Evolutionary conservation across 23 tunicate species (phyloP), one percentile per base, ranked within the genome.

Genomic region (Diplosoma virens): DNA sequence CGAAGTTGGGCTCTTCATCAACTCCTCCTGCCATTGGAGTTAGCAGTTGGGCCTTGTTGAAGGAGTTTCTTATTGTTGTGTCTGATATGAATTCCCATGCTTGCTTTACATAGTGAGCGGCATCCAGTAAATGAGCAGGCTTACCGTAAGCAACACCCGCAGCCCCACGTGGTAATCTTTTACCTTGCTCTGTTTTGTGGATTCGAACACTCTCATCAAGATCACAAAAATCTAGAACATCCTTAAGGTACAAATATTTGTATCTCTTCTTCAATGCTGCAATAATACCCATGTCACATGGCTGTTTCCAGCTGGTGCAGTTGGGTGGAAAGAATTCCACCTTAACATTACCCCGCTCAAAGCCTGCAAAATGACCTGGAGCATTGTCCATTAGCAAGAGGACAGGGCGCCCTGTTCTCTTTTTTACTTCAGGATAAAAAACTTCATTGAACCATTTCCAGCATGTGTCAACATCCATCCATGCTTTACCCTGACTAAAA

Each of bases 61-160:
- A n/a, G n/a, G 76, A 37, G 59, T 70, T 70, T 41, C 66, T 50
- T 73, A 55, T 24, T 29, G 79, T 25, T 35, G 79, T 33, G 27
- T 73, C 66, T 35, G 79, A 73, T 73, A 55, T 73, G 24, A 53
- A 50, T 23, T 73, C 71, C 71, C 54, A 68, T 68, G 75, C 54
- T 35, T 68, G 54, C 75, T 68, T 68, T 68, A 68, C 75, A 68
- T 68, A 73, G 34, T 73, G 79, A 73, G 79, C 79, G 27, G 79
- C 81, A 66, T 77, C 81, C 53, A 77, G 81, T 27, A 77, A 35
- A 61, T 59, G 50, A 77, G 81, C 81, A 77, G 77, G 81, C 29
- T 59, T 77, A 3, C 52, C 77, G 66, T 59, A 77, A 77, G 30
- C 81, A 59, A 77, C 81, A 31, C 75, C 79, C 25, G 75, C 76